phyloP scores from a whole-genome alignment of 1,140 invertebrate species.

The Lerema accius region DNA sequence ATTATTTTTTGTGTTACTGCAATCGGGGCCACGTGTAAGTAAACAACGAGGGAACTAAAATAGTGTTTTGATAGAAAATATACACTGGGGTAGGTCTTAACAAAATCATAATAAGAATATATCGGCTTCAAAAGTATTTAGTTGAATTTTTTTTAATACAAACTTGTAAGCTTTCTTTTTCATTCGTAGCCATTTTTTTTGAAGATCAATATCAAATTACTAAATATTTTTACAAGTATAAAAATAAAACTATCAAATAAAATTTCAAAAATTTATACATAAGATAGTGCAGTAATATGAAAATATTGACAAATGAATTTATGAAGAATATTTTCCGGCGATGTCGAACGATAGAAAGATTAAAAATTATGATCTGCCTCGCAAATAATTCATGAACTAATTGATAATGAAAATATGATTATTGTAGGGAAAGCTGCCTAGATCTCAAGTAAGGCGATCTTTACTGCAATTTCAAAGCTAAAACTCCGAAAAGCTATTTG shows the following conservation, averaged over 20 bases:
- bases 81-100: neutral
- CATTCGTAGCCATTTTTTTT: too few species aligned
- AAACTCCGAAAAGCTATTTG: constrained; percentile 11
- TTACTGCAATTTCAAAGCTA: constrained; percentile 19
- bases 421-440: constrained; percentile 9
- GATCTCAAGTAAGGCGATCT: neutral
- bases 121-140: neutral
- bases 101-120: neutral
- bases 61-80: neutral
- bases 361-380: constrained; percentile 36
- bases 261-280: neutral
- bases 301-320: constrained; percentile 21
- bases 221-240: neutral
- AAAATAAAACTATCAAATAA: neutral
- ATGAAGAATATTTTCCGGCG: neutral
- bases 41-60: neutral
- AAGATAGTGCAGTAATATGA: constrained; percentile 4
- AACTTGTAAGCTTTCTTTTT: too few species aligned
- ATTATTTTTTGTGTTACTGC: neutral
- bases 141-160: too few species aligned
- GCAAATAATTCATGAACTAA: constrained; percentile 50
- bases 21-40: neutral
- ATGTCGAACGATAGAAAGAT: constrained; percentile 8
- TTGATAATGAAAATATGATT: constrained; percentile 15
- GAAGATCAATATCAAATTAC: too few species aligned